These are phyloP conservation scores for Cremastinae sp. DNA, from an alignment of 2,888 invertebrate species.

Conservation along the genomic window DNA sequence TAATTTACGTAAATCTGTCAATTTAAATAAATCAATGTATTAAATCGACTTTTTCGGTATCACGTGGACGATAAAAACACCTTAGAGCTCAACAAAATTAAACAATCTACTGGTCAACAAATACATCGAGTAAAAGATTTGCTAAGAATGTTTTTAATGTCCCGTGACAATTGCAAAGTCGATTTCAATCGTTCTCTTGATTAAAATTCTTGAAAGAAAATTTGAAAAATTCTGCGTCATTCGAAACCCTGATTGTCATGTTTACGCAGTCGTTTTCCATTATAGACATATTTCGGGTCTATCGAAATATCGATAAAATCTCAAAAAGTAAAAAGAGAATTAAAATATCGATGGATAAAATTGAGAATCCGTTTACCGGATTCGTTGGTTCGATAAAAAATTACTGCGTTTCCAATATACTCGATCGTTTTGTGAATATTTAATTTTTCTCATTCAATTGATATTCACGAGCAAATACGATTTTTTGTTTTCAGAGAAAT, in stretches of 20 bases:
- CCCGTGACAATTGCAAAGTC: conserved; percentile 28
- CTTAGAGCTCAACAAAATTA: conserved; percentile 74
- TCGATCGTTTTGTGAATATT: not conserved
- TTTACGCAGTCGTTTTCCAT: conserved; percentile 39
- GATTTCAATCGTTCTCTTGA: conserved; percentile 4
- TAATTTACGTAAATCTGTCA: conserved; percentile 11
- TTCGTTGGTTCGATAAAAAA: conserved; percentile 16
- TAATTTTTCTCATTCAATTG: conserved; percentile 8
- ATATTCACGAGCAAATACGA: conserved; percentile 48
- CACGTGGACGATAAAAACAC: conserved; percentile 41
- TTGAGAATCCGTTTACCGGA: conserved; percentile 11
- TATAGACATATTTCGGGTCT: too few relatives aligned
- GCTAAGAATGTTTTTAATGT: conserved; percentile 41
- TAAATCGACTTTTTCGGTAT: conserved; percentile 47
- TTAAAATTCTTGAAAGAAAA: conserved; percentile 26
- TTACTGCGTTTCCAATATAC: conserved; percentile 36
- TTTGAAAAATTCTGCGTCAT: conserved; percentile 5
- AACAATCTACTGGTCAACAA: conserved; percentile 76
- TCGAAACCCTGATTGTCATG: conserved; percentile 59
- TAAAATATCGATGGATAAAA: conserved; percentile 24
- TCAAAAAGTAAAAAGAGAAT: conserved; percentile 7
- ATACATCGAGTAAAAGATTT: conserved; percentile 71
- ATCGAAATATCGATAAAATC: conserved; percentile 9
- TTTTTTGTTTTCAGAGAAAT: conserved; percentile 38
- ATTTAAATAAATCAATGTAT: conserved; percentile 27